These are phyloP conservation scores for Nannospalax galili DNA, from an alignment of 2,113 vertebrate genomes.

Conservation along the genomic window DNA sequence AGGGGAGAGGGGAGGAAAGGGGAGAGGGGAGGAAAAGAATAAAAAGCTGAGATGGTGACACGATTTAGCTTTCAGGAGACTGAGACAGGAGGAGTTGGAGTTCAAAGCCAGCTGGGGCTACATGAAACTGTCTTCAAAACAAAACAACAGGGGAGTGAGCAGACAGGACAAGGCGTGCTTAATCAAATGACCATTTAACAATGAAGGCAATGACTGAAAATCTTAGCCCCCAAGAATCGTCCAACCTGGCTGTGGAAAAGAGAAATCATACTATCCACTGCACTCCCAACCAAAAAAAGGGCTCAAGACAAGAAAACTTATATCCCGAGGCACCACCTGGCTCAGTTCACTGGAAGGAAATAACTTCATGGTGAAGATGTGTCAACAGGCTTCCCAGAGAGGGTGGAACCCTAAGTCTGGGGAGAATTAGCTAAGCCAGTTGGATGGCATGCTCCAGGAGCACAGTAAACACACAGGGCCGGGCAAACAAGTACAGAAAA, in stretches of 20 bases:
- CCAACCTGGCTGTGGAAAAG: background rate
- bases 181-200: background rate
- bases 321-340: background rate
- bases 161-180: background rate
- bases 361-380: background rate
- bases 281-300: background rate
- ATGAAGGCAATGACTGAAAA: background rate
- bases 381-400: background rate
- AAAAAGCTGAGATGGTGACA: background rate
- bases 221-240: background rate
- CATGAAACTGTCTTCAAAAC: background rate
- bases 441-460: background rate
- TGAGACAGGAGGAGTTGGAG: background rate
- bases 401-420: background rate
- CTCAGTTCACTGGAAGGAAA: background rate
- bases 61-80: background rate
- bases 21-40: too few species aligned
- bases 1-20: background rate
- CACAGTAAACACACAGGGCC: rapidly evolving
- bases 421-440: background rate
- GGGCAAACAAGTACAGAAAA: background rate
- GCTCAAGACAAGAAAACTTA: background rate
- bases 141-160: background rate
- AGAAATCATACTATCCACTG: background rate
- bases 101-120: background rate